Conservation (phyloP, 2,113 vertebrate species). For the Pipa parva region DNA sequence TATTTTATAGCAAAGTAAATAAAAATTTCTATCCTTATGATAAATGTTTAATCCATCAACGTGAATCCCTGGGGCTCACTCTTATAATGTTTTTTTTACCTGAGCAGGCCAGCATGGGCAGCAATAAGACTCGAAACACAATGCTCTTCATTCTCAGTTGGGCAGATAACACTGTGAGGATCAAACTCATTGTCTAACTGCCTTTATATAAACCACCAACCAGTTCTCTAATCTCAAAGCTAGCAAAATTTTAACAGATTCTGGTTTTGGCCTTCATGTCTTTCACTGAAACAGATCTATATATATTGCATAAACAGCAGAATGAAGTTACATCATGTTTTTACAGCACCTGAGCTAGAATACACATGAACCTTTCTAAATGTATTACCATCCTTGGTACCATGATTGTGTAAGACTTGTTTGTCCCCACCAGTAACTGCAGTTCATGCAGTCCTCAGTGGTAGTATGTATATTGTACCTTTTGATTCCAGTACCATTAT, state of each 20-base stretch:
- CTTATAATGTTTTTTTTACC: background rate
- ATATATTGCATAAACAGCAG: background rate
- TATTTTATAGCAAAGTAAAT: background rate
- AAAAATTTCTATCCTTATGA: background rate
- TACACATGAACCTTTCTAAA: too few species aligned
- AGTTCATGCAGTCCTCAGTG: too few species aligned
- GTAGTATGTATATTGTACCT: too few species aligned
- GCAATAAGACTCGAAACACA: background rate
- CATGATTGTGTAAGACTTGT: too few species aligned
- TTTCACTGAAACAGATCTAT: background rate
- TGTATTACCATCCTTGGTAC: too few species aligned
- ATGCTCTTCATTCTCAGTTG: slow-evolving; percentile 1
- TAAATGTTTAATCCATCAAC: background rate
- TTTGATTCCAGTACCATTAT: too few species aligned
- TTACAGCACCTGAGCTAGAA: too few species aligned
- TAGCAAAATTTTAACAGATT: slow-evolving; percentile 22
- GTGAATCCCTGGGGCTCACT: background rate
- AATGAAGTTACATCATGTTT: background rate
- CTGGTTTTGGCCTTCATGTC: background rate
- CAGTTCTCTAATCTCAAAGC: background rate
- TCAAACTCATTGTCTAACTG: background rate
- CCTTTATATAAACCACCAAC: slow-evolving; percentile 4
- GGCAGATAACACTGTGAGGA: background rate
- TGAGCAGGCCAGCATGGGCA: background rate
- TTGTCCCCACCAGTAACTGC: too few species aligned